Conservation (phyloP, 1,140 invertebrate genomes). For the Augochlora pura region DNA sequence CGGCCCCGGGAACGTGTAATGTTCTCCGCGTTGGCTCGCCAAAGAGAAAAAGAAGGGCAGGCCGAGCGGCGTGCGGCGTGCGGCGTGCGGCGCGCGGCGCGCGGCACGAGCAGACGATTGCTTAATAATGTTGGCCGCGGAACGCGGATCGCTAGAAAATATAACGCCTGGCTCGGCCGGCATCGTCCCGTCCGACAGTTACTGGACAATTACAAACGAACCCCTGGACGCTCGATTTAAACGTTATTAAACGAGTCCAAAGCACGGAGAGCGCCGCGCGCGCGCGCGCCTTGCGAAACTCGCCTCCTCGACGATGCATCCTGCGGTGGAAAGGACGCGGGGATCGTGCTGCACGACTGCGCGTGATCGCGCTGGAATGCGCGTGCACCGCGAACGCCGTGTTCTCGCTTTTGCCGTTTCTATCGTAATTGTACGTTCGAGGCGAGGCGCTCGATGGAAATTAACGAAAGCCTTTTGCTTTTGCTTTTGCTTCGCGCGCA, state of each 20-base stretch:
- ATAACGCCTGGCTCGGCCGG: neutral
- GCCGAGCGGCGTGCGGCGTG: too few relatives aligned
- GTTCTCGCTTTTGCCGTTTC: too few relatives aligned
- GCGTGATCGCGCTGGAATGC: neutral
- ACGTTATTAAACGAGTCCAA: neutral
- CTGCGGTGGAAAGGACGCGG: too few relatives aligned
- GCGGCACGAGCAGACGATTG: neutral
- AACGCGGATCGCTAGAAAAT: neutral
- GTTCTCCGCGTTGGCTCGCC: neutral
- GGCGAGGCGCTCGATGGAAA: too few relatives aligned
- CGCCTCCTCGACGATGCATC: neutral
- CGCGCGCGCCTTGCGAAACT: too few relatives aligned
- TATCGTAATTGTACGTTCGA: too few relatives aligned
- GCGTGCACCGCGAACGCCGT: neutral
- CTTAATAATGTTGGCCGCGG: slow-evolving; percentile 17
- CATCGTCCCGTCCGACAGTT: slow-evolving; percentile 7
- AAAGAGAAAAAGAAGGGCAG: neutral
- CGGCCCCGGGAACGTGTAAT: slow-evolving; percentile 10
- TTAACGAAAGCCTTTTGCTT: too few relatives aligned
- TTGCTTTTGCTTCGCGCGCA: too few relatives aligned
- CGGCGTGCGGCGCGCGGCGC: too few relatives aligned
- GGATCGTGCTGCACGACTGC: too few relatives aligned
- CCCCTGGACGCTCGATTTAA: neutral
- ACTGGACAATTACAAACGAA: neutral
- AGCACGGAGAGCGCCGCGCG: too few relatives aligned